Evolutionary conservation across 2,797 vertebrate species (phyloP).

Genomic region (Fistularia commersonii): DNA sequence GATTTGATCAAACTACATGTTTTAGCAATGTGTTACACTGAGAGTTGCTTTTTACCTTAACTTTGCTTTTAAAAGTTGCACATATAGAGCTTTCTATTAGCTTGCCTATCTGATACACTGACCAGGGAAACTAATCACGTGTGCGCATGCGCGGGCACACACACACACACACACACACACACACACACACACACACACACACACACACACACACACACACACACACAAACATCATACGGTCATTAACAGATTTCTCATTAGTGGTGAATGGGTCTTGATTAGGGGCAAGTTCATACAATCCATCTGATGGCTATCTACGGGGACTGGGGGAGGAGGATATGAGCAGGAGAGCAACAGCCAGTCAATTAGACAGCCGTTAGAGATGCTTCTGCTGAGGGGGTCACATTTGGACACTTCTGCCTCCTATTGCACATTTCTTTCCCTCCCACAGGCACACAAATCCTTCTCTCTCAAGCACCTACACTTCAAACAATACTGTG

Average conservation of each 20-base stretch:
- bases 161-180: conserved; percentile 24
- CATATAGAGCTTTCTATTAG: conserved; percentile 2
- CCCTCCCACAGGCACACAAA: conserved; percentile 62
- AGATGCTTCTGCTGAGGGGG: conserved; percentile 74
- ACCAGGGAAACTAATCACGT: background rate
- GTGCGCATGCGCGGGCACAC: conserved; percentile 41
- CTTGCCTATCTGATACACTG: background rate
- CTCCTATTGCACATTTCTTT: conserved; percentile 65
- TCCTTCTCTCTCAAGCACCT: conserved; percentile 52
- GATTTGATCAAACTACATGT: background rate
- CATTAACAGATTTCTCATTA: conserved; percentile 76
- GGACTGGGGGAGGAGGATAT: conserved; percentile 47
- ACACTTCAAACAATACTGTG: conserved; percentile 42
- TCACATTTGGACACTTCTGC: conserved; percentile 77
- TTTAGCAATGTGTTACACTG: background rate
- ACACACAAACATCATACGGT: conserved; percentile 49
- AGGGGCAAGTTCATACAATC: conserved; percentile 68
- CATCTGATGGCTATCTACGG: conserved; percentile 65
- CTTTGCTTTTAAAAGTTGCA: conserved; percentile 8
- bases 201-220: conserved; percentile 26
- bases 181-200: conserved; percentile 42
- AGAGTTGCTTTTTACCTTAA: background rate
- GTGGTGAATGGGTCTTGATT: conserved; percentile 66
- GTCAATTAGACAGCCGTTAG: conserved; percentile 75
- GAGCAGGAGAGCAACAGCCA: conserved; percentile 60